Conservation (phyloP, 2,797 vertebrate genomes). For the Acanthurus leucopareius region DNA sequence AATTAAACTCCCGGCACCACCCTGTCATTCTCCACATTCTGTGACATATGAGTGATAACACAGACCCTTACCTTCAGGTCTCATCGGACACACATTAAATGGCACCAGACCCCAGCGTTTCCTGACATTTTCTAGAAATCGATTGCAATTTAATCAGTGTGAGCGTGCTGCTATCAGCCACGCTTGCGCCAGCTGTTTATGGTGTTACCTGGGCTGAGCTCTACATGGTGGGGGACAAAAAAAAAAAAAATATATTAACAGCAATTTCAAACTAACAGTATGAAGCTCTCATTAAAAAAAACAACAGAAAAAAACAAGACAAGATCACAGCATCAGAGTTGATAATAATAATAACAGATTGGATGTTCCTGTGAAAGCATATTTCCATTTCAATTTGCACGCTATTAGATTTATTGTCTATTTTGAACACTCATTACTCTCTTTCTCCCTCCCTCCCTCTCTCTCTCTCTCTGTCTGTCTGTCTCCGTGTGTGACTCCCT, state of each 20-base stretch:
- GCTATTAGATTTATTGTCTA: constrained; percentile 80
- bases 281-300: constrained; percentile 54
- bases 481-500: constrained; percentile 41
- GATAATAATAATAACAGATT: constrained; percentile 72
- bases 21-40: constrained; percentile 79
- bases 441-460: constrained; percentile 31
- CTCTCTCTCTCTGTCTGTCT: constrained; percentile 33
- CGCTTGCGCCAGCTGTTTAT: constrained; percentile 72
- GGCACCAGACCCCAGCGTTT: constrained; percentile 80
- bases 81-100: constrained; percentile 82
- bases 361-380: constrained; percentile 72
- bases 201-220: constrained; percentile 57
- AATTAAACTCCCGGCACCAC: constrained; percentile 82
- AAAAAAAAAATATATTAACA: constrained; percentile 11
- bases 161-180: constrained; percentile 76
- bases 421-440: constrained; percentile 75
- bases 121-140: constrained; percentile 85
- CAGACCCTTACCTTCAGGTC: constrained; percentile 79
- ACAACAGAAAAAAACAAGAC: constrained; percentile 26
- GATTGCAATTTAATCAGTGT: constrained; percentile 85
- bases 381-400: constrained; percentile 78
- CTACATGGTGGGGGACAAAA: neutral
- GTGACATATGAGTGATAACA: constrained; percentile 84
- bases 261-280: constrained; percentile 54
- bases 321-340: constrained; percentile 62